Evolutionary conservation across 2,797 vertebrate genomes (phyloP).

Genomic region (Hypotaenidia okinawae): DNA sequence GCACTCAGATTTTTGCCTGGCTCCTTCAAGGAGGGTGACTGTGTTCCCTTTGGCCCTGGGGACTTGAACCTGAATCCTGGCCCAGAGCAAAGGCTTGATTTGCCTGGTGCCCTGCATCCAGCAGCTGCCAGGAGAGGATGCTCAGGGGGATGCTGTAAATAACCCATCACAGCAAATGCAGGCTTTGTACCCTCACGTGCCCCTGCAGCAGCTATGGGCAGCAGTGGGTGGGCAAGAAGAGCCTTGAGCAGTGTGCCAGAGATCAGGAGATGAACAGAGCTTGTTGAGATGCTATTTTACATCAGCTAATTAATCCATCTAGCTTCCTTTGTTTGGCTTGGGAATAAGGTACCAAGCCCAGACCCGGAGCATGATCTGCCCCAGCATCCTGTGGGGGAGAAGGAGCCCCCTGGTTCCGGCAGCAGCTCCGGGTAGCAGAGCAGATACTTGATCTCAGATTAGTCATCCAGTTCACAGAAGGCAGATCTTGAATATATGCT

Average conservation of each 20-base stretch:
- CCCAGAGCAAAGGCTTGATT: not conserved
- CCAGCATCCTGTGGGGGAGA: not conserved
- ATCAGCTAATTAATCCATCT: not conserved
- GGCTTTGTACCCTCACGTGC: not conserved
- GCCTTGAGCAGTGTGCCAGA: not conserved
- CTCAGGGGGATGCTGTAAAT: not conserved
- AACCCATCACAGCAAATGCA: not conserved
- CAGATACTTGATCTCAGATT: conserved; percentile 53
- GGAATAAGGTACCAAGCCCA: not conserved
- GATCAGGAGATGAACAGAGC: not conserved
- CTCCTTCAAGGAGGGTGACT: not conserved
- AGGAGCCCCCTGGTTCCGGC: not conserved
- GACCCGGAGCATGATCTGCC: not conserved
- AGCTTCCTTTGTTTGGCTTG: not conserved
- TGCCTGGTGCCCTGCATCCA: not conserved
- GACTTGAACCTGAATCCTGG: not conserved
- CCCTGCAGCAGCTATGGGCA: not conserved
- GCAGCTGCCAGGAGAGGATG: not conserved
- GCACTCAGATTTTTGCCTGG: not conserved
- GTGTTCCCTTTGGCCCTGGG: not conserved
- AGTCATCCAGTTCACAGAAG: conserved; percentile 41
- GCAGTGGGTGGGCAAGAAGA: not conserved
- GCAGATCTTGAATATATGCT: conserved; percentile 48
- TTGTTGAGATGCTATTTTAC: not conserved
- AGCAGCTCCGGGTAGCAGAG: not conserved